Percentiles rank a stretch among this genome's conserved stretches.
Conservation (phyloP, 2,888 invertebrate species). For the Aphrophora alni region DNA sequence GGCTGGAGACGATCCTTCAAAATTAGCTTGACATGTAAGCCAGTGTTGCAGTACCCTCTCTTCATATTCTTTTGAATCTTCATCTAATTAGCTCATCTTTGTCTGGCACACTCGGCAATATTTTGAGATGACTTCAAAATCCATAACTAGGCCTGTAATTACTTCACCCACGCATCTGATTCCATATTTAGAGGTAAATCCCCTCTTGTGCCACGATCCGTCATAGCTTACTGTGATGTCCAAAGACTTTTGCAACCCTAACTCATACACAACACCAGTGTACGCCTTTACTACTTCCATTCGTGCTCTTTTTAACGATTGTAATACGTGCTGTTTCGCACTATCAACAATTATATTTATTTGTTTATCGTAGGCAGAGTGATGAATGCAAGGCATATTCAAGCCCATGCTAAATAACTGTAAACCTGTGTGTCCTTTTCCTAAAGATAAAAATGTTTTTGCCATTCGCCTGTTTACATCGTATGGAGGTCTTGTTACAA, state of each 20-base stretch:
- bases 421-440: constrained; percentile 7
- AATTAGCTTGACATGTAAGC: constrained; percentile 27
- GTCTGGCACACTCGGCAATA: constrained; percentile 15
- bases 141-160: constrained; percentile 18
- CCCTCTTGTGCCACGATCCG: constrained; percentile 10
- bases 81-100: constrained; percentile 2
- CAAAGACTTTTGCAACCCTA: not conserved
- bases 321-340: not conserved
- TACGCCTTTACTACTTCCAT: constrained; percentile 17
- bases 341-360: constrained; percentile 9
- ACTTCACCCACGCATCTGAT: constrained; percentile 11
- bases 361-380: constrained; percentile 18
- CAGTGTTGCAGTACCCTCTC: constrained; percentile 12
- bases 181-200: constrained; percentile 16
- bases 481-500: constrained; percentile 10
- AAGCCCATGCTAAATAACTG: constrained; percentile 4
- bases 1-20: constrained; percentile 20
- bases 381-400: constrained; percentile 19
- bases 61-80: constrained; percentile 22
- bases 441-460: constrained; percentile 11
- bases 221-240: constrained; percentile 13
- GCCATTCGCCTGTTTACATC: constrained; percentile 17
- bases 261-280: not conserved
- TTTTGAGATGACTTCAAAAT: constrained; percentile 23
- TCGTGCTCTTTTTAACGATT: not conserved